These are phyloP conservation scores for Rhagophthalmus giganteus DNA, from an alignment of 2,888 invertebrate genomes.

Conservation along the genomic window DNA sequence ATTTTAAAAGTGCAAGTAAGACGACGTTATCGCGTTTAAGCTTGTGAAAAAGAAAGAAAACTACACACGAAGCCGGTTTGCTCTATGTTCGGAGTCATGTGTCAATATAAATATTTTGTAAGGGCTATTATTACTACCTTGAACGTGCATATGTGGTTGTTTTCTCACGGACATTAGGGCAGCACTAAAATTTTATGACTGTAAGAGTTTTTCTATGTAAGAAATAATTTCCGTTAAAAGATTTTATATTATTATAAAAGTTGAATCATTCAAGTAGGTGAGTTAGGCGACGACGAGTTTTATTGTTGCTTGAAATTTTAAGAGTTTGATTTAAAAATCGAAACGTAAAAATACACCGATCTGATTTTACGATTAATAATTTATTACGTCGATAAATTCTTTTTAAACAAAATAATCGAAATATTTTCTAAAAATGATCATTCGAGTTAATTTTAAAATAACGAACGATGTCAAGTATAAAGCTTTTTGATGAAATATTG, in stretches of 20 bases:
- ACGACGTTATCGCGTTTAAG: conserved; percentile 4
- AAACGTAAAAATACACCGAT: too few relatives aligned
- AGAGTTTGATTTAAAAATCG: too few relatives aligned
- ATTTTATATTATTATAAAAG: conserved; percentile 27
- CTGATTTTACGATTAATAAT: too few relatives aligned
- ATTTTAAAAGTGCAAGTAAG: conserved; percentile 12
- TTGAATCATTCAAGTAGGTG: conserved; percentile 26
- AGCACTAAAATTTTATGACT: conserved; percentile 30
- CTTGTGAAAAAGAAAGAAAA: conserved; percentile 8
- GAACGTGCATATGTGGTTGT: conserved; percentile 47
- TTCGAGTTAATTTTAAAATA: too few relatives aligned
- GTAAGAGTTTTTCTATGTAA: conserved; percentile 30
- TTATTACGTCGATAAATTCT: too few relatives aligned
- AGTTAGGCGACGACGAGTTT: too few relatives aligned
- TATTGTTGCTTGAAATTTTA: too few relatives aligned
- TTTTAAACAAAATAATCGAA: too few relatives aligned
- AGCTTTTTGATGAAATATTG: too few relatives aligned
- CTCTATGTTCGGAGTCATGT: conserved; percentile 49
- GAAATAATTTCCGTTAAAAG: conserved; percentile 30
- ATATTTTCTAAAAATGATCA: too few relatives aligned
- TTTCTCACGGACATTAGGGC: conserved; percentile 54
- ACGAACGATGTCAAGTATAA: too few relatives aligned
- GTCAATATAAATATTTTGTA: conserved; percentile 55
- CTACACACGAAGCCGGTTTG: conserved; percentile 34
- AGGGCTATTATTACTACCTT: conserved; percentile 49